Percentiles rank a stretch among this genome's conserved stretches.
Conservation (phyloP, 1,140 invertebrate species). For the Calephelis nemesis region DNA sequence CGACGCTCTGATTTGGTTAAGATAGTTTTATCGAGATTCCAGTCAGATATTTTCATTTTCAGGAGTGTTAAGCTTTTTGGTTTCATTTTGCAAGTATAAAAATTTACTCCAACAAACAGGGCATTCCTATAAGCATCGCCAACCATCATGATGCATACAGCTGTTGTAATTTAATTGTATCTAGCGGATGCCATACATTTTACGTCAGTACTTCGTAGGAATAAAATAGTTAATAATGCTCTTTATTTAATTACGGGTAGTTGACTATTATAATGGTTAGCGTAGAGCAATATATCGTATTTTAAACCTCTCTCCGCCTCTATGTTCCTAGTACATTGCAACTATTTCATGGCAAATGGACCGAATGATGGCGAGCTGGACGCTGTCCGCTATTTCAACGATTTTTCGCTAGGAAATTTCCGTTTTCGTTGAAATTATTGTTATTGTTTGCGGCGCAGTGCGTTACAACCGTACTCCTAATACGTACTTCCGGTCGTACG, state of each 20-base stretch:
- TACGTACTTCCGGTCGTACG: slow-evolving; percentile 30
- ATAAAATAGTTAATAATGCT: not conserved
- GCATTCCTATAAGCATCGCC: too few relatives aligned
- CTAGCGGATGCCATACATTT: too few relatives aligned
- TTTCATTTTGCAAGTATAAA: too few relatives aligned
- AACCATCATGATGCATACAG: too few relatives aligned
- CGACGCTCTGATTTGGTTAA: too few relatives aligned
- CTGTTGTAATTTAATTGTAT: too few relatives aligned
- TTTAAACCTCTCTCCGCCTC: slow-evolving; percentile 6
- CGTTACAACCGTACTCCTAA: slow-evolving; percentile 30
- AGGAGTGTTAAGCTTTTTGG: too few relatives aligned
- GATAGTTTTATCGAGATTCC: too few relatives aligned
- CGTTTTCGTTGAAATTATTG: slow-evolving; percentile 61
- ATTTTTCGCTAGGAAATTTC: slow-evolving; percentile 64
- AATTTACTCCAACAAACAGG: too few relatives aligned
- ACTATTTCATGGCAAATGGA: slow-evolving; percentile 65
- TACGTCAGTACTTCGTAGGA: too few relatives aligned
- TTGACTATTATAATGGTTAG: not conserved
- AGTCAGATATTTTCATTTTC: too few relatives aligned
- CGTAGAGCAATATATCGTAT: not conserved
- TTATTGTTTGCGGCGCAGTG: slow-evolving; percentile 51
- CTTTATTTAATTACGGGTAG: not conserved
- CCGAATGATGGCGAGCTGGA: slow-evolving; percentile 54
- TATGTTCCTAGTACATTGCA: slow-evolving; percentile 12
- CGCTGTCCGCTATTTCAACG: slow-evolving; percentile 49